Percentiles rank a stretch among this genome's conserved stretches.
These are phyloP conservation scores for Caenorhabditis sulstoni DNA, from an alignment of 2,888 invertebrate species.

Conservation along the genomic window DNA sequence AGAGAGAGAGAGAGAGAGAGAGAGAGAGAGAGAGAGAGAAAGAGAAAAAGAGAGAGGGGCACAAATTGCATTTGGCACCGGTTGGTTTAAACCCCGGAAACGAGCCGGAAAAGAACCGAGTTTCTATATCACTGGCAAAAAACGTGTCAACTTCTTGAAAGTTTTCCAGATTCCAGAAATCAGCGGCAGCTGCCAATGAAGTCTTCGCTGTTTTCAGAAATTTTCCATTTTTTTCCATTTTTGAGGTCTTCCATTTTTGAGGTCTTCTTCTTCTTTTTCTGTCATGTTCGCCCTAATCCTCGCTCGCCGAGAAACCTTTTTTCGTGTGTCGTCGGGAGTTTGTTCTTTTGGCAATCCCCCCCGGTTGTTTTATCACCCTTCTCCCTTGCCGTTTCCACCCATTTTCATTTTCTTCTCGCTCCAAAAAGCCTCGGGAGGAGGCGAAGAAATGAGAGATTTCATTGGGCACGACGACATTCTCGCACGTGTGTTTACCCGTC, in stretches of 20 bases:
- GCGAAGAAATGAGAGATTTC: constrained; percentile 51
- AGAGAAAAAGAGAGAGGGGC: constrained; percentile 12
- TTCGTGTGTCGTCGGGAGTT: too few species aligned
- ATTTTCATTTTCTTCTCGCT: not conserved
- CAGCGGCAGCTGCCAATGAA: too few species aligned
- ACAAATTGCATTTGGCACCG: constrained; percentile 44
- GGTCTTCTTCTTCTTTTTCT: too few species aligned
- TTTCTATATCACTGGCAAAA: not conserved
- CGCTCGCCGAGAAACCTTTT: too few species aligned
- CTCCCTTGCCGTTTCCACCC: constrained; percentile 20
- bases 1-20: constrained; percentile 9
- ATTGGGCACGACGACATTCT: constrained; percentile 32
- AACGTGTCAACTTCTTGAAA: too few species aligned
- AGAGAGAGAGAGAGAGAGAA: constrained; percentile 15
- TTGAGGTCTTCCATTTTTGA: too few species aligned
- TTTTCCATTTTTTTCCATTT: too few species aligned
- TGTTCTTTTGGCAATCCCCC: not conserved
- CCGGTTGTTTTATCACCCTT: not conserved
- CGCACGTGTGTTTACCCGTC: constrained; percentile 50
- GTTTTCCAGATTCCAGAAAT: too few species aligned
- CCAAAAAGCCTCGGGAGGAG: constrained; percentile 1
- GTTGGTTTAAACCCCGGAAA: constrained; percentile 1
- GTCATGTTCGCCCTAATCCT: too few species aligned
- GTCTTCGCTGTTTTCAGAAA: too few species aligned
- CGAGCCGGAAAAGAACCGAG: constrained; percentile 17